phyloP scores from a whole-genome alignment of 2,888 invertebrate species.

The Melanotus villosus region DNA sequence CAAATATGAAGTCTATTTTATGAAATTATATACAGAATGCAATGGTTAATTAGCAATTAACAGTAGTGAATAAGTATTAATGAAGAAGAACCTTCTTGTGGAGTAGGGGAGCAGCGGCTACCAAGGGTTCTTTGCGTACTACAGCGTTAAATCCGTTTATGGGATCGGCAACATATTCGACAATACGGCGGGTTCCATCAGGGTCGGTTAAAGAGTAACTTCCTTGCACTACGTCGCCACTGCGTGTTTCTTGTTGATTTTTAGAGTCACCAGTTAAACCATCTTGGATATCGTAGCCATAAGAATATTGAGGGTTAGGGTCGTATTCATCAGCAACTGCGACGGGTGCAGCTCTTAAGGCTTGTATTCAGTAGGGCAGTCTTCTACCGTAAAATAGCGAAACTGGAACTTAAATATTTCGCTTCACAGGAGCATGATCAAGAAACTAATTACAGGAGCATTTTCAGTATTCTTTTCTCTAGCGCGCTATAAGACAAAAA shows the following conservation, averaged over 20 bases:
- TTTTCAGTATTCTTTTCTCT: no score
- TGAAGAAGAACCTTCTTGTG: no score
- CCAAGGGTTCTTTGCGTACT: constrained; percentile 69
- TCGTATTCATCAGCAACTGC: constrained; percentile 61
- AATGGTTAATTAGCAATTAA: no score
- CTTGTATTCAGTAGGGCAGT: no score
- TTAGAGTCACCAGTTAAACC: constrained; percentile 73
- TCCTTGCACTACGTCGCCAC: constrained; percentile 75
- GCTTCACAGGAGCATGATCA: no score
- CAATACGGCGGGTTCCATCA: constrained; percentile 76
- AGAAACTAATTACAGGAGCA: no score
- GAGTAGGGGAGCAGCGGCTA: constrained; percentile 46
- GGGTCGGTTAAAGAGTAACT: constrained; percentile 73
- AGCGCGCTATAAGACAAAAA: no score
- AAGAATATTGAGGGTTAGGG: constrained; percentile 71
- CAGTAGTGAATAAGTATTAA: no score
- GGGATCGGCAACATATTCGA: constrained; percentile 74
- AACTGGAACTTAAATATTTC: no score
- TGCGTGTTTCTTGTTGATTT: constrained; percentile 75
- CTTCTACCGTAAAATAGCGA: no score
- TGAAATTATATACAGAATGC: no score
- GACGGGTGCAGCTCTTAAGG: constrained; percentile 57
- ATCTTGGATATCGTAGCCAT: constrained; percentile 73
- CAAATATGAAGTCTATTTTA: no score
- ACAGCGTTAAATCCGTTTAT: constrained; percentile 73